These are phyloP conservation scores for Sthenelais limicola DNA, from an alignment of 2,888 invertebrate genomes.

Conservation along the genomic window DNA sequence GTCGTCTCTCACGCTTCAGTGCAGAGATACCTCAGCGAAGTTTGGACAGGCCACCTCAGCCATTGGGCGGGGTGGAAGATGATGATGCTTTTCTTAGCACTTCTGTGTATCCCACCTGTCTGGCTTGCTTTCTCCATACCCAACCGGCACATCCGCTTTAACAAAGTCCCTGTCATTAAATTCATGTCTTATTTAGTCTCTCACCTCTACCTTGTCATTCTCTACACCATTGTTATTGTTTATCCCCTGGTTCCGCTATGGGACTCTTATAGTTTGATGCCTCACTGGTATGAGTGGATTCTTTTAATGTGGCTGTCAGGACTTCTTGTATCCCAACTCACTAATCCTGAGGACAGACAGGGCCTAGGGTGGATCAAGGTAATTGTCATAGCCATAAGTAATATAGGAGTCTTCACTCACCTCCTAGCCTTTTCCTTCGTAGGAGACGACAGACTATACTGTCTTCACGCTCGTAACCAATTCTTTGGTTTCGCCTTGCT, in stretches of 20 bases:
- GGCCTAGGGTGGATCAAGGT: constrained; percentile 87
- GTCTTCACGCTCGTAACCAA: constrained; percentile 94
- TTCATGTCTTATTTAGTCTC: constrained; percentile 99
- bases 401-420: constrained; percentile 78
- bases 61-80: constrained; percentile 96
- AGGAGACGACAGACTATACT: constrained; percentile 77
- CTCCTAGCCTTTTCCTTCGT: constrained; percentile 78
- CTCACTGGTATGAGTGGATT: constrained; percentile 97
- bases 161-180: constrained; percentile 99
- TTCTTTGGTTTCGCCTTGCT: constrained; percentile 95
- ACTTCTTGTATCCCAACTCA: constrained; percentile 93
- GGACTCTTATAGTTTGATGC: constrained; percentile 77
- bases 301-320: constrained; percentile 95
- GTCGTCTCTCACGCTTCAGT: constrained; percentile 94
- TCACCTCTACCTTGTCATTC: constrained; percentile 96
- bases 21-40: constrained; percentile 92
- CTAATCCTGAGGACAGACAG: constrained; percentile 97
- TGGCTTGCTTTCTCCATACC: constrained; percentile 97
- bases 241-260: constrained; percentile 70
- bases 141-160: constrained; percentile 89
- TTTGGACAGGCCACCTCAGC: constrained; percentile 94
- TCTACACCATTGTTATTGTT: constrained; percentile 84
- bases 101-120: constrained; percentile 93
- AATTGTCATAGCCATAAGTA: constrained; percentile 84
- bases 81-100: constrained; percentile 84